Conservation (phyloP, 2,888 invertebrate species). For the Portevinia maculata region DNA sequence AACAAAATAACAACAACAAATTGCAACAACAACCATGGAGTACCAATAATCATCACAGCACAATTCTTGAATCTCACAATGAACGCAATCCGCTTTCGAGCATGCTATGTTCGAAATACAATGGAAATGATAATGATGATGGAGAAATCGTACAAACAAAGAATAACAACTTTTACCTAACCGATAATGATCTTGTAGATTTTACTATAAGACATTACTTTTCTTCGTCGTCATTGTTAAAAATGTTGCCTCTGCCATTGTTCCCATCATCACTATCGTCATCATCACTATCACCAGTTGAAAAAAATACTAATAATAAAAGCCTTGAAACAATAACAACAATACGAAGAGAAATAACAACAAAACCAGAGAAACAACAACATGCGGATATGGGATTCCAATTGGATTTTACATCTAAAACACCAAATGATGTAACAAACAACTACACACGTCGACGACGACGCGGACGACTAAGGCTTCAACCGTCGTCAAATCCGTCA, state of each 20-base stretch:
- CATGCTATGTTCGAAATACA: background rate
- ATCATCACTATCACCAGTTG: background rate
- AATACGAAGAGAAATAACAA: conserved; percentile 25
- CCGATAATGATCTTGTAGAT: conserved; percentile 45
- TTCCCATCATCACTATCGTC: conserved; percentile 1
- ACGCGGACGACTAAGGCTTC: conserved; percentile 81
- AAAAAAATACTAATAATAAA: conserved; percentile 1
- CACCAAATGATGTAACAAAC: conserved; percentile 51
- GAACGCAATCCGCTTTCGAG: conserved; percentile 1
- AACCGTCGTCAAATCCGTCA: background rate
- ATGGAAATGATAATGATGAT: conserved; percentile 10
- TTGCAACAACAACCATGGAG: conserved; percentile 57
- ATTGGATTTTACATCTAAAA: conserved; percentile 35
- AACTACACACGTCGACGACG: conserved; percentile 81
- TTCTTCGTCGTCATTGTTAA: conserved; percentile 32
- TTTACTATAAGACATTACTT: conserved; percentile 4
- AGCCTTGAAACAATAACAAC: conserved; percentile 5
- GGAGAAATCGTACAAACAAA: conserved; percentile 18
- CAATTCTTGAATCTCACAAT: conserved; percentile 17
- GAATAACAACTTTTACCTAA: conserved; percentile 34
- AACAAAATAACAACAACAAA: conserved; percentile 53
- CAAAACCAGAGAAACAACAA: conserved; percentile 11
- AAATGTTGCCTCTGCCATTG: conserved; percentile 37
- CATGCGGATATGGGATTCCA: conserved; percentile 12
- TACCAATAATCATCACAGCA: conserved; percentile 43